Percentiles rank a stretch among this genome's conserved stretches.
phyloP scores from a whole-genome alignment of 2,888 invertebrate species.

The Chymomyza procnemis region DNA sequence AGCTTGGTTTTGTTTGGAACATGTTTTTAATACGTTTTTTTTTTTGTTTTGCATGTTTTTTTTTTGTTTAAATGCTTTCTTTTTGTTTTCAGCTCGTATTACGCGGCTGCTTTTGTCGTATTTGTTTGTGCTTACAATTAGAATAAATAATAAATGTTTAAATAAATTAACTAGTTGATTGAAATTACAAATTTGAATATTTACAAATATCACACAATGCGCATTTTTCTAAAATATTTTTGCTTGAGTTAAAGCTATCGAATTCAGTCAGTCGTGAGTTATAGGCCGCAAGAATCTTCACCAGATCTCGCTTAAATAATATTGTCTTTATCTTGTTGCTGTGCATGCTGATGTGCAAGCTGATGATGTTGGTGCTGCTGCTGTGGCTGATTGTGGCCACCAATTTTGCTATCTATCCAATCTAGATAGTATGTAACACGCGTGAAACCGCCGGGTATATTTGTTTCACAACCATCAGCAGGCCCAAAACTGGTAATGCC shows the following conservation, averaged over 20 bases:
- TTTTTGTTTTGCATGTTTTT: slow-evolving; percentile 12
- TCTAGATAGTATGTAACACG: slow-evolving; percentile 75
- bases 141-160: slow-evolving; percentile 62
- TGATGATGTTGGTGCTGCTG: slow-evolving; percentile 14
- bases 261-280: slow-evolving; percentile 57
- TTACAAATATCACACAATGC: slow-evolving; percentile 63
- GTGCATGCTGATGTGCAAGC: slow-evolving; percentile 7
- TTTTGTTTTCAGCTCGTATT: slow-evolving; percentile 36
- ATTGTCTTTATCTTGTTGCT: slow-evolving; percentile 47
- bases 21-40: slow-evolving; percentile 16
- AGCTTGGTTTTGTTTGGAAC: slow-evolving; percentile 36
- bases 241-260: slow-evolving; percentile 42
- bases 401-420: slow-evolving; percentile 76
- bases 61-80: slow-evolving; percentile 45
- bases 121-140: slow-evolving; percentile 47
- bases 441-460: slow-evolving; percentile 76
- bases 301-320: slow-evolving; percentile 17
- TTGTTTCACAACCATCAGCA: slow-evolving; percentile 74
- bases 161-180: slow-evolving; percentile 51
- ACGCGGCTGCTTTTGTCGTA: slow-evolving; percentile 1
- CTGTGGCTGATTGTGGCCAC: slow-evolving; percentile 31
- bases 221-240: slow-evolving; percentile 2
- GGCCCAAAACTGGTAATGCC: slow-evolving; percentile 78
- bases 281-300: not conserved
- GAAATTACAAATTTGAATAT: slow-evolving; percentile 49